Evolutionary conservation across 2,113 vertebrate species (phyloP), one percentile per base, ranked within the genome.

Genomic region (Pao palembangensis): DNA sequence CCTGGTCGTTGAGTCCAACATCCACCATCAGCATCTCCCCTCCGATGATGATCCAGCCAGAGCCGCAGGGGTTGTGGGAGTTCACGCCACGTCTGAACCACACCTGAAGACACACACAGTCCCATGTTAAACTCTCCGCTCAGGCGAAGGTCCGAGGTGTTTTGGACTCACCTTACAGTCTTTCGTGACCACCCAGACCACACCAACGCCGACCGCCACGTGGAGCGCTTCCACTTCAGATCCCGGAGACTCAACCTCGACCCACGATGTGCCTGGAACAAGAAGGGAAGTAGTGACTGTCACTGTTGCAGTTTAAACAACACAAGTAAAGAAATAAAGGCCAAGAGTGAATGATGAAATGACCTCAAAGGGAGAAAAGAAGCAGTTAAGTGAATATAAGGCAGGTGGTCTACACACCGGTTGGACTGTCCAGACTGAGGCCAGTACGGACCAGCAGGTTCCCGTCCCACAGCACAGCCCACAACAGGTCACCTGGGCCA

Each of bases 61-160:
- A 95, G 55, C 97, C 97, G 55, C 94, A 92, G 25, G 96, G 94
- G 55, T 95, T 98, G 84, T 98, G 94, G 0, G 97, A 98, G 76
- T 94, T 96, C 61, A 99, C 92, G 0, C 97, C 96, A 76, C 96
- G 93, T 82, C 96, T 90, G 87, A 99, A 99, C 97, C 97, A 98
- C 34, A 99, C 95, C 97, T 99, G 64, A 16, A 80, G 8, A 58
- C 66, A 71, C 55, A 77, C 1, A 6, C 28, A 53, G 12, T 34
- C 43, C 12, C 16, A 12, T 4, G 38, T 42, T 55, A 41, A 10
- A 1, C 2, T 19, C 21, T 1, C 44, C 18, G 4, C n/a, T 44
- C 43, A 16, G 43, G 6, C 16, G 3, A 28, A 28, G 25, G 25
- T 3, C 25, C 25, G 5, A 1, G 25, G 25, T 7, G 25, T 7